Percentiles rank a stretch among this genome's conserved stretches.
phyloP scores from a whole-genome alignment of 2,113 vertebrate species.

The Chionodraco myersi region DNA sequence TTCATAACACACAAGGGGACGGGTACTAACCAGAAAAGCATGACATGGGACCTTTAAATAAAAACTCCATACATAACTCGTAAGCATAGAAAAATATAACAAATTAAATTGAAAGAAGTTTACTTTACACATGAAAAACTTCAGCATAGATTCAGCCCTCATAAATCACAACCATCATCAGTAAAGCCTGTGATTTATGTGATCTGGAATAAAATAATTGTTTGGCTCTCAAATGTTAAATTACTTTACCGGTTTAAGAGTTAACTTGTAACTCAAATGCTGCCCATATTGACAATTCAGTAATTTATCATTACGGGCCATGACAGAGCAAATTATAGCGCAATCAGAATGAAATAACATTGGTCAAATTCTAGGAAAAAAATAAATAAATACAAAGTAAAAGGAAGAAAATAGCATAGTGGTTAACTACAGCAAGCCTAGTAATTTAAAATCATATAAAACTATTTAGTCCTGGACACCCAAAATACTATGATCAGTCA shows the following conservation, averaged over 20 bases:
- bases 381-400: conserved; percentile 15
- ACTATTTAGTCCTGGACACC: conserved; percentile 7
- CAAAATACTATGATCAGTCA: not conserved
- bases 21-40: no score
- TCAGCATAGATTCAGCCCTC: not conserved
- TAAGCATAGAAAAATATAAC: conserved; percentile 14
- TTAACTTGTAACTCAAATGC: conserved; percentile 2
- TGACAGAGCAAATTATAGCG: conserved; percentile 29
- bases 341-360: conserved; percentile 21
- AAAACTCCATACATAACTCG: not conserved
- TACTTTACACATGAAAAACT: conserved; percentile 31
- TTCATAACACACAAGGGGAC: no score
- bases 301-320: not conserved
- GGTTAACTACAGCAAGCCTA: conserved; percentile 26
- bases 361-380: not conserved
- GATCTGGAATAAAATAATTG: not conserved
- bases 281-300: not conserved
- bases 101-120: conserved; percentile 3
- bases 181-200: not conserved
- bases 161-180: conserved; percentile 17
- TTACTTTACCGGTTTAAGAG: not conserved
- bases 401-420: conserved; percentile 17
- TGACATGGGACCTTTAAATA: not conserved
- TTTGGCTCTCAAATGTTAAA: conserved; percentile 9
- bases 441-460: conserved; percentile 20